Evolutionary conservation across 2,888 invertebrate species (phyloP), one percentile per base, ranked within the genome.

Genomic region (Polia nebulosa): DNA sequence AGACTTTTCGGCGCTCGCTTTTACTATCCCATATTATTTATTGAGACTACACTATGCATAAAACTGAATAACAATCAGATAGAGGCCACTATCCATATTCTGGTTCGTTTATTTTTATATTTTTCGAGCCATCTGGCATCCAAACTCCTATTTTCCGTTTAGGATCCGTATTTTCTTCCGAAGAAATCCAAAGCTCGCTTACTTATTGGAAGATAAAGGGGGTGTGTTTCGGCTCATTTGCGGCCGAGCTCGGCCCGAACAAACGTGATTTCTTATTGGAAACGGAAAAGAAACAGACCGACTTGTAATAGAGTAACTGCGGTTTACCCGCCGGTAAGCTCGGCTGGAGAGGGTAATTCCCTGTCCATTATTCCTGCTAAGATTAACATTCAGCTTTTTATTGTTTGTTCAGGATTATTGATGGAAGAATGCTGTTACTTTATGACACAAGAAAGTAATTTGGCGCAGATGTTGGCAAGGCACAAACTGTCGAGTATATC

Each of bases 201-300:
- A 93, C 91, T 93, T 94, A 93, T 92, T 93, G 91, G 90, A 90
- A 93, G 94, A 94, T 94, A 94, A 94, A 94, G 89, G 91, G 92
- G 87, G 90, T 90, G 89, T 92, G 93, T 94, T 94, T 93, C 94
- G 94, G 93, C 91, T 93, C 94, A 94, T 94, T 94, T 94, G 92
- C 91, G 92, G 92, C 86, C 85, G 89, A 90, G 90, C 88, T 90
- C 86, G 86, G 88, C 84, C 87, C 90, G 90, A 92, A 92, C 91
- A 89, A 93, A 93, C 91, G 93, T 91, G 93, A 94, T 94, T 94
- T 92, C 92, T 93, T 93, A 93, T 92, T 93, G 91, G 87, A 83
- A 90, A 85, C 86, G 88, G 88, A 86, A 91, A 87, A 84, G 84
- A 84, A 89, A 90, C 85, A 86, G 87, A 86, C 89, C 88, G 89